Evolutionary conservation across 2,888 invertebrate genomes (phyloP), one percentile per base, ranked within the genome.

Genomic region (Drosophila meridiana): DNA sequence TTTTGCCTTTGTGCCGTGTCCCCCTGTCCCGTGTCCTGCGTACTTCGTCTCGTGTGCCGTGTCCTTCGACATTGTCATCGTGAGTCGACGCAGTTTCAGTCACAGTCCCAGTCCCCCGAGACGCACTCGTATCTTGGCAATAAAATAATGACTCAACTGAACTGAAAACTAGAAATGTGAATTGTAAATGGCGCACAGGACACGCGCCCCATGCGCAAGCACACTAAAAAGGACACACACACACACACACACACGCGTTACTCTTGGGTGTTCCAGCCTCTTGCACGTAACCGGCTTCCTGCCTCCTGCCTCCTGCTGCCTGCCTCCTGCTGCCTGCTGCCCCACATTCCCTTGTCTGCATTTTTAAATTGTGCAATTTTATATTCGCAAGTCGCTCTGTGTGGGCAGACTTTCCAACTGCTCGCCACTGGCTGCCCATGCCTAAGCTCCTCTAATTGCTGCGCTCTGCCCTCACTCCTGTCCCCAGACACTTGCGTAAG

Each of bases 61-160:
- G 66, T 74, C 84, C 73, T 78, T 75, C 73, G 67, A 70, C 87
- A 72, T 72, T 84, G 83, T 76, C 84, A 81, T 55, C 83, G 69
- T 69, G 76, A 76, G 80, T 82, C 79, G 82, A 77, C 82, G 78
- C 87, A 83, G 82, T 73, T 57, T 66, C 56, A 55, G 65, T 53
- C 53, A 56, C 52, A 83, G 82, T 73, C 60, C 68, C 56, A 55
- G 65, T 53, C 53, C 59, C 52, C 61, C 57, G 55, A 55, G 63
- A 47, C 69, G 52, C 57, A 56, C 81, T 75, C 77, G 78, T 86
- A 83, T 86, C 88, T 87, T 87, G 87, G 86, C 87, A 90, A 89
- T 90, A 90, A 90, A 90, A 90, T 90, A 90, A 90, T 89, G 90
- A 89, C 90, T 82, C 90, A 89, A 90, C 89, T 90, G 89, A 90